Evolutionary conservation across 2,888 invertebrate species (phyloP), one percentile per base, ranked within the genome.

Genomic region (Scelioninae gen. 2): DNA sequence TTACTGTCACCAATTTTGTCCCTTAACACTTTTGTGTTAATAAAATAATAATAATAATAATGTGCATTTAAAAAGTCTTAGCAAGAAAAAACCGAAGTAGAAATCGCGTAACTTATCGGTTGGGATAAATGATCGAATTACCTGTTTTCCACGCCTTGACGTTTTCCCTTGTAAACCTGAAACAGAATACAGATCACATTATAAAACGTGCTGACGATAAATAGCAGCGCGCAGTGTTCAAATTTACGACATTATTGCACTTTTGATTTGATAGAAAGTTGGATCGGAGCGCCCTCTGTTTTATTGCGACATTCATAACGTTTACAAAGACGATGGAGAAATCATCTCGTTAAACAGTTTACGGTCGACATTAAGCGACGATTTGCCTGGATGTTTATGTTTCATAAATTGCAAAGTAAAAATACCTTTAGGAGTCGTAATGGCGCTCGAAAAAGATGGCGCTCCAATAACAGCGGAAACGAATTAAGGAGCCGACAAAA

Each of bases 261-360:
- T 65, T 53, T 52, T 65, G 63, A 60, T 67, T 58, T 31, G 68
- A 68, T 60, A 55, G 63, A 60, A 53, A 58, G 70, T 55, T 57
- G 67, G 63, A 72, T 72, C 60, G 52, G 50, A 46, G 68, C 61
- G 63, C 64, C 68, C 61, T 69, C 71, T 78, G 76, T 78, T 84
- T 84, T 85, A 85, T 83, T 82, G 81, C 82, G 78, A 83, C 84
- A 84, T 83, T 83, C 83, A 79, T 81, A 80, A 76, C 80, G 80
- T 82, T 85, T 82, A 83, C 83, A 83, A 83, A 84, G 82, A 82
- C 78, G 77, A 75, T 71, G 69, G 74, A 75, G 78, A 79, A 81
- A 82, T 80, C 78, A 79, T 79, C 81, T 85, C 85, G 83, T 84
- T 82, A 85, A 84, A 85, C 82, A 80, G 81, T 85, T 85, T 82